Conservation (phyloP, 2,797 vertebrate species). For the Fundulus diaphanus region DNA sequence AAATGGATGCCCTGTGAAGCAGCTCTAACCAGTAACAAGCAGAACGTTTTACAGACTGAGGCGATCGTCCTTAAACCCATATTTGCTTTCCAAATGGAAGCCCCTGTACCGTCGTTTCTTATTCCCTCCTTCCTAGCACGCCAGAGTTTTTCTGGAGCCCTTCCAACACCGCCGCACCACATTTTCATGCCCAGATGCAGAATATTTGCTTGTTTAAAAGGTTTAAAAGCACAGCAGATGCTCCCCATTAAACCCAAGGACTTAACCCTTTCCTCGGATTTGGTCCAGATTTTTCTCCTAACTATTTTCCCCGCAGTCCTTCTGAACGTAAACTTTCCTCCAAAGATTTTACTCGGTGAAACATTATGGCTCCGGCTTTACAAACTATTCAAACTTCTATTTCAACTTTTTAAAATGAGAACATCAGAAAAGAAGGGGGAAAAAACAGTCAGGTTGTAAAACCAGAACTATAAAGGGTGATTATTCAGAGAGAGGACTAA, state of each 20-base stretch:
- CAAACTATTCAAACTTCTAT: slow-evolving; percentile 13
- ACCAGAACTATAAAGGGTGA: slow-evolving; percentile 24
- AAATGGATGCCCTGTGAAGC: not conserved
- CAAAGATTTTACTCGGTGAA: slow-evolving; percentile 20
- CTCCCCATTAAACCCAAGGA: slow-evolving; percentile 43
- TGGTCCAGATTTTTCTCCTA: slow-evolving; percentile 43
- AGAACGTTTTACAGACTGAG: slow-evolving; percentile 13
- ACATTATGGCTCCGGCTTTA: not conserved
- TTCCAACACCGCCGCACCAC: slow-evolving; percentile 46
- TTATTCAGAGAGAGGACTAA: slow-evolving; percentile 25
- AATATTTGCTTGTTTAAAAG: slow-evolving; percentile 59
- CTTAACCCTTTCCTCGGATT: slow-evolving; percentile 57
- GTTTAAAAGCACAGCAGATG: slow-evolving; percentile 62
- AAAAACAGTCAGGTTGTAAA: slow-evolving; percentile 4
- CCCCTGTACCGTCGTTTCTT: not conserved
- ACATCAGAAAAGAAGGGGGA: not conserved
- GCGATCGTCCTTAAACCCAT: slow-evolving; percentile 12
- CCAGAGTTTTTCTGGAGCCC: slow-evolving; percentile 40
- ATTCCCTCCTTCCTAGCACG: slow-evolving; percentile 13
- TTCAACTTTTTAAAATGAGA: slow-evolving; percentile 15
- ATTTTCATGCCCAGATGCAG: slow-evolving; percentile 56
- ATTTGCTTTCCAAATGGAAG: slow-evolving; percentile 19
- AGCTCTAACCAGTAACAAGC: slow-evolving; percentile 5
- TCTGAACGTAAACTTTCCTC: slow-evolving; percentile 25
- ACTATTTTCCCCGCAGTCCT: slow-evolving; percentile 16